These are phyloP conservation scores for Nomada flava DNA, from an alignment of 2,888 invertebrate genomes.

Conservation along the genomic window DNA sequence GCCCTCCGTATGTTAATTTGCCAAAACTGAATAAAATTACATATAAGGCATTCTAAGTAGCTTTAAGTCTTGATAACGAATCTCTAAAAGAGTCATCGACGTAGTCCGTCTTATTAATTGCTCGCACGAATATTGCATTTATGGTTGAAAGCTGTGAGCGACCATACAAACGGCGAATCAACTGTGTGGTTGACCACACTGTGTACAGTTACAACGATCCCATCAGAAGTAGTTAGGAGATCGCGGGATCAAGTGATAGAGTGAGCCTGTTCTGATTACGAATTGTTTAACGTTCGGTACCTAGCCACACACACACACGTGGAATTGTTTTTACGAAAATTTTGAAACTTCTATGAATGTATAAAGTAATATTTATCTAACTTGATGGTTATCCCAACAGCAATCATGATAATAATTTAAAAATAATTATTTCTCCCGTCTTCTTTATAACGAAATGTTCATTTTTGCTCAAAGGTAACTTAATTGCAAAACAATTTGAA, in stretches of 20 bases:
- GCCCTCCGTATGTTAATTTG: too few species aligned
- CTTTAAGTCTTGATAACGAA: not conserved
- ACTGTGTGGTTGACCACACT: slow-evolving; percentile 50
- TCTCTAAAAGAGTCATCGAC: slow-evolving; percentile 21
- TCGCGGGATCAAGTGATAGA: slow-evolving; percentile 21
- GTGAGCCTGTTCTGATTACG: slow-evolving; percentile 12
- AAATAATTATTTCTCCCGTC: too few species aligned
- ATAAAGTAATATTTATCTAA: too few species aligned
- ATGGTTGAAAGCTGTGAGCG: slow-evolving; percentile 8
- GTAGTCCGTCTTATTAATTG: slow-evolving; percentile 44
- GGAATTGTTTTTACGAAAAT: not conserved
- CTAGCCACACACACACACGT: not conserved
- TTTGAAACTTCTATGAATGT: too few species aligned
- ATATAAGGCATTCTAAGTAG: not conserved
- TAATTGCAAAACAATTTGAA: too few species aligned
- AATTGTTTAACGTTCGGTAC: slow-evolving; percentile 2
- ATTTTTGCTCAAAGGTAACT: too few species aligned
- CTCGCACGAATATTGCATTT: slow-evolving; percentile 50
- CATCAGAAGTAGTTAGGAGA: slow-evolving; percentile 50
- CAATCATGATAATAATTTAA: too few species aligned
- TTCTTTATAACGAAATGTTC: too few species aligned
- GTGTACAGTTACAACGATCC: slow-evolving; percentile 49
- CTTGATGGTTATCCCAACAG: too few species aligned
- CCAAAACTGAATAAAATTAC: not conserved
- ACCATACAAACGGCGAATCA: slow-evolving; percentile 52